Base-by-base conservation (phyloP, 2,888 invertebrate species). In the Synanthedon vespiformis region DNA sequence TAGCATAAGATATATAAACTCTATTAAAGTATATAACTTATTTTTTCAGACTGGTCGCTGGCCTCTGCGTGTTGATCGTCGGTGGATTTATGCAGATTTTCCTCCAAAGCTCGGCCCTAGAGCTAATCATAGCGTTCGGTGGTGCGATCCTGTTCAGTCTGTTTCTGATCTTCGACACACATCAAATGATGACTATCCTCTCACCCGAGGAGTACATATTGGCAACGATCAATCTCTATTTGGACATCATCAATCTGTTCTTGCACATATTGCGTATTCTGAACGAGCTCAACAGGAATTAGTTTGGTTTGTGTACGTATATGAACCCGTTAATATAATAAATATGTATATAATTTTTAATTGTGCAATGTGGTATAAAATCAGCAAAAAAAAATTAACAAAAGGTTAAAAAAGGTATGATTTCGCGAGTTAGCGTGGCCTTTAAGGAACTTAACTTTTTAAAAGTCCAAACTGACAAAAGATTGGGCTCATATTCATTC, bases 201-300 rank as follows among this genome's bases (percentile, higher is more conserved):
- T 94, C 94, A 0, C 92, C 95, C 0, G 95, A 96, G 73, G 96
- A 96, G 70, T 96, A 96, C 77, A 95, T 96, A 62, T 80, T 94
- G 51, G 95, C 95, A 2, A 93, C 95, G 1, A 94, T 96, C 70
- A 94, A 93, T 74, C 85, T 96, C 48, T 96, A 96, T 74, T 88
- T 96, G 85, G 96, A 96, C 68, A 94, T 96, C 55, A 88, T 96
- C 59, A 96, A 96, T 77, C 82, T 96, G 58, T 96, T 96, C 84
- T 68, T 95, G 14, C 91, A 94, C 72, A 92, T 95, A 61, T 88
- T 96, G 54, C 89, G 94, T 55, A 91, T 94, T 61, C 84, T 96
- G 52, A 92, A 91, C 58, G 90, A 90, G 53, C 57, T 89, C 40
- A 89, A 88, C 67, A 80, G 87, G 57, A 87, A 89, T 67, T 89